A percentile compares a stretch with the other conserved stretches of the same genome.
Conservation (phyloP, 2,888 invertebrate genomes). For the Oscheius myriophilus region DNA sequence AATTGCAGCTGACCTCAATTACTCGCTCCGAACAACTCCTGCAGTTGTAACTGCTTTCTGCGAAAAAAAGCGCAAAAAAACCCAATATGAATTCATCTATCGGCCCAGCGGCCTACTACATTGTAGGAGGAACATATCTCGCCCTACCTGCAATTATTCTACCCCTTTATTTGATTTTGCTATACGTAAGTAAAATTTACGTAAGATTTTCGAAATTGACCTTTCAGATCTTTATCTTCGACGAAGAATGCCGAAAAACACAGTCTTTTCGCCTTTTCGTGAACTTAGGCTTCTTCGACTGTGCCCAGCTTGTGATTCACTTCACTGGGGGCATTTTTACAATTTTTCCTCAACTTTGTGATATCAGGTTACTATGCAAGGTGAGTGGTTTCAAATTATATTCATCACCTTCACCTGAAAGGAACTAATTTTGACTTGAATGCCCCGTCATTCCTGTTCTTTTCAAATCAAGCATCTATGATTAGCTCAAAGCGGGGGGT, state of each 20-base stretch:
- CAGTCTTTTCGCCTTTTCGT: conserved; percentile 12
- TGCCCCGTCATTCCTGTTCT: too few relatives aligned
- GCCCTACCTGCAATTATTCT: not conserved
- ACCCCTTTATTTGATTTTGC: conserved; percentile 10
- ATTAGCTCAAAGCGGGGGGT: too few relatives aligned
- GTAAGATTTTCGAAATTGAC: not conserved
- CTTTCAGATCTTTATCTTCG: conserved; percentile 12
- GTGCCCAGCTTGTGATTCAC: conserved; percentile 15
- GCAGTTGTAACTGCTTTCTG: too few relatives aligned
- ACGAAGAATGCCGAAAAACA: conserved; percentile 9
- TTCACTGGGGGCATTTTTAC: conserved; percentile 5
- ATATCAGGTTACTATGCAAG: not conserved
- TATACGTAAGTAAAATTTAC: conserved; percentile 8
- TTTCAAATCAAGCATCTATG: too few relatives aligned
- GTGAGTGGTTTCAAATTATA: not conserved
- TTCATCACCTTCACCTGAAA: not conserved
- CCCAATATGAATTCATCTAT: too few relatives aligned
- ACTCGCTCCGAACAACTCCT: too few relatives aligned
- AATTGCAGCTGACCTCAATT: too few relatives aligned
- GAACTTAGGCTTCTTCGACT: conserved; percentile 16
- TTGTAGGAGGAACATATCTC: conserved; percentile 4
- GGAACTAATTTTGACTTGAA: too few relatives aligned
- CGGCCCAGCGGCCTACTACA: not conserved
- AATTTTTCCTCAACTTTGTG: not conserved
- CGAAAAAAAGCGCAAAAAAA: too few relatives aligned